Base-by-base conservation (phyloP, 2,113 vertebrate genomes). In the Pandion haliaetus region DNA sequence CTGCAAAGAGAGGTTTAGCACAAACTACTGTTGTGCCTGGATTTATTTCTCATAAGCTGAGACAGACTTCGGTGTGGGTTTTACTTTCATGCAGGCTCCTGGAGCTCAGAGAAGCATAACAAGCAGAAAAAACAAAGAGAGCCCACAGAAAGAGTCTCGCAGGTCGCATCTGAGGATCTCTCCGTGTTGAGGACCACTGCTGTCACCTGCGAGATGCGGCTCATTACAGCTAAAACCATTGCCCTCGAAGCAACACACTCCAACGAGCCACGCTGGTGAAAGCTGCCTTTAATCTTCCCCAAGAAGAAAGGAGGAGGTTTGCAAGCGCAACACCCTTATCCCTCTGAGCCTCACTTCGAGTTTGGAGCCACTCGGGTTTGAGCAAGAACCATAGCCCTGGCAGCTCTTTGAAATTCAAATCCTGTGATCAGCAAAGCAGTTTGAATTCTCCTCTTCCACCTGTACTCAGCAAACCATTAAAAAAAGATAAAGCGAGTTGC, bases 191-290 rank as follows among this genome's bases (percentile, higher is more conserved):
- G 38, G 54, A n/a, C 42, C 4, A 9, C 36, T 2, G 3, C 16
- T 3, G 4, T 14, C 71, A 25, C 42, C 11, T 1, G 2, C 1
- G 1, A 61, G 38, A 67, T 9, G 15, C 0, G 1, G 58, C 63
- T 89, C 28, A 2, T 82, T 61, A 59, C 0, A 1, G 52, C n/a
- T 9, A 36, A 62, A 57, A 15, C 55, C 54, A 9, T 25, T 6
- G 0, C 28, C 58, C 40, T 49, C 5, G 1, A 45, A 63, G 62
- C 25, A 23, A n/a, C 4, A 2, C 1, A 4, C 54, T 44, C 4
- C 2, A 77, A 36, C 0, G 8, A 92, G 62, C 38, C n/a, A 10
- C 0, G 10, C 10, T 15, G 63, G 23, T 16, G 52, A 65, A 32
- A 86, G 76, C 77, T 32, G 61, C 71, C 55, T 63, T 86, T 93